Conservation (phyloP, 2,113 vertebrate species). For the Loxodonta africana region DNA sequence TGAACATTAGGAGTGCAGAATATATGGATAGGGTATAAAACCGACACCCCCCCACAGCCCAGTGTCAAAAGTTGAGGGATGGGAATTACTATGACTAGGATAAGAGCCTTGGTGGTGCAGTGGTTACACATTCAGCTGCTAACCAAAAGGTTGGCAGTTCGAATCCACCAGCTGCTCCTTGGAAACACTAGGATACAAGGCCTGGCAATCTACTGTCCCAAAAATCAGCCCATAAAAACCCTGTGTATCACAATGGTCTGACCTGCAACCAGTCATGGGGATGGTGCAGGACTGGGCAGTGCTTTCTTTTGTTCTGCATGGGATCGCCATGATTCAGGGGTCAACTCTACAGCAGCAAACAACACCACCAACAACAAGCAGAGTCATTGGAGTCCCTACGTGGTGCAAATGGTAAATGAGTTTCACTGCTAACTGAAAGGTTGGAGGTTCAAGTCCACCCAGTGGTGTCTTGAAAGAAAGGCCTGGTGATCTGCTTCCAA, state of each 20-base stretch:
- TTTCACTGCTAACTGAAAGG: background rate
- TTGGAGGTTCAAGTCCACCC: background rate
- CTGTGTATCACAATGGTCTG: background rate
- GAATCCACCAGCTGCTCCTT: no score
- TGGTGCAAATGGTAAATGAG: no score
- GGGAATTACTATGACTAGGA: background rate
- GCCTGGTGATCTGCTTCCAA: background rate
- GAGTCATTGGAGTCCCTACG: background rate
- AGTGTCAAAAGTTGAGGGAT: constrained; percentile 5
- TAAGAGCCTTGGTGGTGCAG: no score
- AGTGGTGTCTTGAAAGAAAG: background rate
- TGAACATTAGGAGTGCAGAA: background rate
- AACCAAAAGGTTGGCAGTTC: no score
- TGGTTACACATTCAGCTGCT: no score
- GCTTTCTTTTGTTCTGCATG: background rate
- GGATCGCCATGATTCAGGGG: background rate
- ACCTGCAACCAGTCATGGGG: background rate
- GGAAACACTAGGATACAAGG: background rate
- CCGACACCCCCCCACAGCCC: background rate
- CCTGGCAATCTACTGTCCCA: background rate
- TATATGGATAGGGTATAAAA: background rate
- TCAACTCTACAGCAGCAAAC: background rate
- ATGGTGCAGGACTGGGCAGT: background rate
- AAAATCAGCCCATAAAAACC: background rate
- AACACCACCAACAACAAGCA: background rate